Evolutionary conservation across 2,797 vertebrate species (phyloP).

Genomic region (Melanogrammus aeglefinus): DNA sequence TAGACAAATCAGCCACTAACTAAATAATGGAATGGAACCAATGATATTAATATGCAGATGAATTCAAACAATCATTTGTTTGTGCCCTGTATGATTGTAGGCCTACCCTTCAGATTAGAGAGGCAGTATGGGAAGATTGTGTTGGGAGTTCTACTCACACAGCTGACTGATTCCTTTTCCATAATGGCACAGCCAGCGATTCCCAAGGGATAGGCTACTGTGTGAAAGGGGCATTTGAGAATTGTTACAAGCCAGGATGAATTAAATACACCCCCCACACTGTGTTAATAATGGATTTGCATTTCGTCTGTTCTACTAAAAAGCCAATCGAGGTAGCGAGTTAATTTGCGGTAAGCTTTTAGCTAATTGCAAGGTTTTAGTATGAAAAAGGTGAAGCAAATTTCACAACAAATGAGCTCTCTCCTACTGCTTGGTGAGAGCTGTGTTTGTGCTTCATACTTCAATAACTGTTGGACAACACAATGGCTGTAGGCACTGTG

Average conservation of each 20-base stretch:
- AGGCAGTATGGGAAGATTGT: background rate
- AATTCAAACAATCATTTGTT: too few species aligned
- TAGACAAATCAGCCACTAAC: too few species aligned
- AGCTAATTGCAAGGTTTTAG: constrained; percentile 18
- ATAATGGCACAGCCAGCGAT: constrained; percentile 27
- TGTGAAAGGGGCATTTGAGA: constrained; percentile 48
- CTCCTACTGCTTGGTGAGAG: too few species aligned
- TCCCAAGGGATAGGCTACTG: background rate
- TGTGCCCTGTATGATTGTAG: too few species aligned
- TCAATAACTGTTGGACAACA: constrained; percentile 1
- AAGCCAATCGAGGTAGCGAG: constrained; percentile 15
- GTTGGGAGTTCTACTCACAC: background rate
- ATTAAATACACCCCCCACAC: constrained; percentile 41
- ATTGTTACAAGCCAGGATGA: constrained; percentile 30
- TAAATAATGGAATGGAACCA: too few species aligned
- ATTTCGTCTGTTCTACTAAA: constrained; percentile 34
- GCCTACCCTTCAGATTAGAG: too few species aligned
- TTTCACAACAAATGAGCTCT: background rate
- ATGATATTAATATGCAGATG: too few species aligned
- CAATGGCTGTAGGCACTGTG: constrained; percentile 15
- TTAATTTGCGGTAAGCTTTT: constrained; percentile 19
- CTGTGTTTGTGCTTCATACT: background rate
- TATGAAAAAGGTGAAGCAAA: constrained; percentile 1
- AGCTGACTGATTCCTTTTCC: too few species aligned
- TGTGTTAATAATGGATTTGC: constrained; percentile 56